Percentiles rank a stretch among this genome's conserved stretches.
phyloP scores from a whole-genome alignment of 2,797 vertebrate genomes.

The Eulemur mongoz region DNA sequence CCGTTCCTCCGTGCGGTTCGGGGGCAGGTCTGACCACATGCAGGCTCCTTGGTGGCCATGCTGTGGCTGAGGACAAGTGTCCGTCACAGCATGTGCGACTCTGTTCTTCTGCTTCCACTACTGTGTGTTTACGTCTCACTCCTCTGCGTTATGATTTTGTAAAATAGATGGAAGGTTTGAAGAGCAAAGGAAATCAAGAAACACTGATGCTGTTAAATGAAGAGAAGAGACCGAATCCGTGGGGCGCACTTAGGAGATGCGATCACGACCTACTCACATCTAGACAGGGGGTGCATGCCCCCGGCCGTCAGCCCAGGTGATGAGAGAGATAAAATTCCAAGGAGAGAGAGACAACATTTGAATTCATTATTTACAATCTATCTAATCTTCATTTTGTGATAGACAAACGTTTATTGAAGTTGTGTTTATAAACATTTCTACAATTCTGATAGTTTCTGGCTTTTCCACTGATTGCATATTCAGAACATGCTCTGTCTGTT shows the following conservation, averaged over 20 bases:
- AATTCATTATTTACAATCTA: constrained; percentile 63
- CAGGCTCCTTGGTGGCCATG: background rate
- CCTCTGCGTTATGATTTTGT: background rate
- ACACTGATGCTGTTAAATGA: constrained; percentile 12
- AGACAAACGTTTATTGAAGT: constrained; percentile 53
- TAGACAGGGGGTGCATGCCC: too few relatives aligned
- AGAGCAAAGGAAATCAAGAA: background rate
- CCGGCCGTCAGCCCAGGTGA: background rate
- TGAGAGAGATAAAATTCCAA: constrained; percentile 46
- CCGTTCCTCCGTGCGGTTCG: too few relatives aligned
- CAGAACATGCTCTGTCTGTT: background rate
- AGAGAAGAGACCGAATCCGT: background rate
- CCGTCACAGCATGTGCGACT: rapidly evolving
- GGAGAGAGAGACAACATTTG: background rate
- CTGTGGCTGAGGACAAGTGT: background rate
- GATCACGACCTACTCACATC: background rate
- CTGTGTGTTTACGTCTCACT: background rate
- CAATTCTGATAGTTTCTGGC: background rate
- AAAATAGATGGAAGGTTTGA: background rate
- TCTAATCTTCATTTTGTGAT: constrained; percentile 63
- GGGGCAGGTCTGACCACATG: background rate
- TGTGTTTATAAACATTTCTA: constrained; percentile 67
- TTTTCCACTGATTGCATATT: background rate
- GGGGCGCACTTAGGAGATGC: background rate
- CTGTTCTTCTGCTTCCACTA: background rate